Base-by-base conservation (phyloP, 2,888 invertebrate genomes). In the Neoascia interrupta region DNA sequence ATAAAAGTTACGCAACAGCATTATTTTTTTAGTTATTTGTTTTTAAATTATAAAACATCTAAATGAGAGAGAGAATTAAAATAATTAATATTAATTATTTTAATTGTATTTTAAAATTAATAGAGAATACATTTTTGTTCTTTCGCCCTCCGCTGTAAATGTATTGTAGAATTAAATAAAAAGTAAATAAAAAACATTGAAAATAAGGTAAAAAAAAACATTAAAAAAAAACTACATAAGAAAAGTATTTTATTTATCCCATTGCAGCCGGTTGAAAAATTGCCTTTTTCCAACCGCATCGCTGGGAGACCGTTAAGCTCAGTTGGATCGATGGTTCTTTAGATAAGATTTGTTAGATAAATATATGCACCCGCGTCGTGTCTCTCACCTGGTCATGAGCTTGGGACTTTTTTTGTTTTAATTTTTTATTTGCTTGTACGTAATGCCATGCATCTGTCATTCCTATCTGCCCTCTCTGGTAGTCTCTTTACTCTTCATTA, bases 101-200 rank as follows among this genome's bases (percentile, higher is more conserved):
- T 79, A 79, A 79, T 79, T 73, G 79, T 79, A 79, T 64, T 66
- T 83, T 82, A 81, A 64, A 79, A 68, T 74, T 72, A 54, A 80
- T 80, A 54, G 74, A 70, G 79, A 70, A 81, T 75, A 86, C 85
- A 86, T 87, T 86, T 86, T 86, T 85, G 86, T 87, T 87, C 84
- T 87, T 87, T 87, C 86, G 87, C 87, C 87, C 88, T 87, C 86
- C 87, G 88, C 87, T 88, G 88, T 87, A 87, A 87, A 88, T 87
- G 88, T 87, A 88, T 87, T 88, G 87, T 88, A 88, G 88, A 86
- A 87, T 87, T 87, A 85, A 87, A 88, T 85, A 87, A 86, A 85
- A 82, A 86, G 83, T 84, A 85, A 87, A 86, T 82, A 81, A 84
- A 86, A 85, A 85, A 84, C 83, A 63, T 75, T 58, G 70, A 70